phyloP scores from a whole-genome alignment of 2,888 invertebrate genomes.

The Podabrus alpinus region DNA sequence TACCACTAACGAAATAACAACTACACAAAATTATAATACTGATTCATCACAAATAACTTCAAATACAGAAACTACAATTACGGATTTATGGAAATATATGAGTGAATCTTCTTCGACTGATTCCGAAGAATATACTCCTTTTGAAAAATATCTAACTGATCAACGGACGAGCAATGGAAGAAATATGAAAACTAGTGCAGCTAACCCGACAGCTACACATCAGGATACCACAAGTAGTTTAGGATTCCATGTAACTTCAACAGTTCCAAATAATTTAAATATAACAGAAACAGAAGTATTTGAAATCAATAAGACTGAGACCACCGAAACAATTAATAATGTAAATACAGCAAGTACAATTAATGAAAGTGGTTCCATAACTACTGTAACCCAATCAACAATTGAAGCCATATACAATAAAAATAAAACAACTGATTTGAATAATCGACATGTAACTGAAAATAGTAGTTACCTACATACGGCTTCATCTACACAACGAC shows the following conservation, averaged over 20 bases:
- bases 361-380: background rate
- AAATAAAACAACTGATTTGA: background rate
- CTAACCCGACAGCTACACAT: background rate
- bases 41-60: background rate
- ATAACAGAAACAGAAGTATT: background rate
- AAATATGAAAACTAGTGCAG: background rate
- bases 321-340: background rate
- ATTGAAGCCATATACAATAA: background rate
- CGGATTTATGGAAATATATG: background rate
- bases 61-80: background rate
- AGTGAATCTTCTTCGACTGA: background rate
- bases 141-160: background rate
- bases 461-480: background rate
- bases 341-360: background rate
- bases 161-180: background rate
- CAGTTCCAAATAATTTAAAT: background rate
- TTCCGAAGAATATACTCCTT: background rate
- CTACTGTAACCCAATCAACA: background rate
- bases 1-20: background rate
- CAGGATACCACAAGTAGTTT: background rate
- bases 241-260: background rate
- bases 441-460: background rate
- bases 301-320: background rate
- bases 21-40: background rate
- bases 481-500: background rate